A percentile compares a stretch with the other conserved stretches of the same genome.
phyloP scores from a whole-genome alignment of 2,113 vertebrate genomes.

The Antigone vipio region DNA sequence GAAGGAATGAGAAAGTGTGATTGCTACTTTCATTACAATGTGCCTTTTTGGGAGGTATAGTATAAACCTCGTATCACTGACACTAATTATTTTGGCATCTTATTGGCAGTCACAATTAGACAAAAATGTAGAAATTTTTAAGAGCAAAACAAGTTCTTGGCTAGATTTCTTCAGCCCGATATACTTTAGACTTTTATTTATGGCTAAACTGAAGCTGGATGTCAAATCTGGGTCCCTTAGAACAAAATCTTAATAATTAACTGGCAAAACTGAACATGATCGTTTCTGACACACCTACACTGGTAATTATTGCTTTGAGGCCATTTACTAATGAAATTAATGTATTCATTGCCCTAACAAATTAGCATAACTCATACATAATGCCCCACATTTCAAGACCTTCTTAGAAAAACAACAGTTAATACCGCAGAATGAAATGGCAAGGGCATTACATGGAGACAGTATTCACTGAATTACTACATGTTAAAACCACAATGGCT shows the following conservation, averaged over 20 bases:
- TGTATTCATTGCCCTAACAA: slow-evolving; percentile 99
- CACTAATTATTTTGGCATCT: slow-evolving; percentile 77
- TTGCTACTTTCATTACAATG: slow-evolving; percentile 69
- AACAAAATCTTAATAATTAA: slow-evolving; percentile 99
- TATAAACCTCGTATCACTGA: slow-evolving; percentile 61
- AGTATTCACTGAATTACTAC: slow-evolving; percentile 75
- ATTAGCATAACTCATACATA: slow-evolving; percentile 99
- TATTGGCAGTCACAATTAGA: slow-evolving; percentile 69
- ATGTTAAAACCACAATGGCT: slow-evolving; percentile 78
- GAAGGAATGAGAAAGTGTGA: slow-evolving; percentile 49
- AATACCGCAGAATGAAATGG: slow-evolving; percentile 76
- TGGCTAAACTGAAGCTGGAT: slow-evolving; percentile 82
- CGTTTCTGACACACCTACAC: slow-evolving; percentile 99
- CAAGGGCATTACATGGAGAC: slow-evolving; percentile 73
- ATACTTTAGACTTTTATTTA: slow-evolving; percentile 76
- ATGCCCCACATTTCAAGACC: slow-evolving; percentile 93
- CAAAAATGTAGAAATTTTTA: slow-evolving; percentile 56
- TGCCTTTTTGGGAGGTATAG: slow-evolving; percentile 55
- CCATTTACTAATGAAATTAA: slow-evolving; percentile 99
- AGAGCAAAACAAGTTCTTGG: slow-evolving; percentile 70
- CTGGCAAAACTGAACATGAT: slow-evolving; percentile 99
- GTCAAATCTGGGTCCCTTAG: slow-evolving; percentile 91
- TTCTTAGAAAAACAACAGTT: slow-evolving; percentile 80
- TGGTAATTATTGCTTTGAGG: slow-evolving; percentile 99
- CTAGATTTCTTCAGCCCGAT: slow-evolving; percentile 52